Conservation (phyloP, 2,888 invertebrate genomes). For the Sarcophaga rosellei region DNA sequence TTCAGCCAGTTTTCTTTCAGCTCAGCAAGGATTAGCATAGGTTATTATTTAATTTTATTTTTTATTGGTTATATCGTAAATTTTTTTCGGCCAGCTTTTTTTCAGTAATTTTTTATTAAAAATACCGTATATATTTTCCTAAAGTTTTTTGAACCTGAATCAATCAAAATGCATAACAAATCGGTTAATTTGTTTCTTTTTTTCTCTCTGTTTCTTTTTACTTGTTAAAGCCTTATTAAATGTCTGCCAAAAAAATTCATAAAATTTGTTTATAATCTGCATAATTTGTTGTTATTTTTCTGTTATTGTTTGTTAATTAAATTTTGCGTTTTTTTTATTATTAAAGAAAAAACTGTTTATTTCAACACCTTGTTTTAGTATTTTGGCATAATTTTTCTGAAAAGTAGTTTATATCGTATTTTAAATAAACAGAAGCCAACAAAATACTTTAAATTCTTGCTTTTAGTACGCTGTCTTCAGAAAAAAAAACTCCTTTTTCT, state of each 20-base stretch:
- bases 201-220: conserved; percentile 7
- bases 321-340: no score
- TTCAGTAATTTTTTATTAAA: no score
- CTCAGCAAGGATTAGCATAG: no score
- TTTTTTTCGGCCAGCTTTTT: no score
- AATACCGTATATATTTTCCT: not conserved
- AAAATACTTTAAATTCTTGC: not conserved
- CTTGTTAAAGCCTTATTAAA: not conserved
- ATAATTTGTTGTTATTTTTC: conserved; percentile 20
- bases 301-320: not conserved
- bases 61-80: no score
- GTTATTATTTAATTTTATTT: no score
- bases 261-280: conserved; percentile 27
- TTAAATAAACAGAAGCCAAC: not conserved
- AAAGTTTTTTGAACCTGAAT: conserved; percentile 48
- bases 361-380: conserved; percentile 31
- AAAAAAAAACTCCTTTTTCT: not conserved
- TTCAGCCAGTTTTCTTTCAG: no score
- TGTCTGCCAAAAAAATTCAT: not conserved
- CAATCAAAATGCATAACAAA: conserved; percentile 41
- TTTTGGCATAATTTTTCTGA: conserved; percentile 22
- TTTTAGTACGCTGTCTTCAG: not conserved
- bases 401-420: not conserved
- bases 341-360: conserved; percentile 13
- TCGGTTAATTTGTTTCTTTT: not conserved